Base-by-base conservation (phyloP, 2,888 invertebrate genomes). In the Spilosoma lubricipeda region DNA sequence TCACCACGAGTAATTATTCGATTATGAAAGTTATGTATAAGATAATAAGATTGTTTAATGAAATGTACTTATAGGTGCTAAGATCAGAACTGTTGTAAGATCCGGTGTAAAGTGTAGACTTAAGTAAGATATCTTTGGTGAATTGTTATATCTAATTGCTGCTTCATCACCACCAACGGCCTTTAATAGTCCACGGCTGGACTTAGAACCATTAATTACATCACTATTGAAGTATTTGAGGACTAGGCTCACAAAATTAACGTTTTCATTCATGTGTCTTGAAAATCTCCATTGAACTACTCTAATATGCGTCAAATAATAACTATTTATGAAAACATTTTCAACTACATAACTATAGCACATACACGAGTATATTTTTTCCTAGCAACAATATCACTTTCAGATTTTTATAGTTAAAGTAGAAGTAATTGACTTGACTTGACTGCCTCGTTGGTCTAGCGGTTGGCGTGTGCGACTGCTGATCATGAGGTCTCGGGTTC, bases 1-100 rank as follows among this genome's bases (percentile, higher is more conserved):
- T 71, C 73, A 76, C 76, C 79, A 82, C 80, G 82, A 78, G 73
- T 85, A 77, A 82, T 81, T 78, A 70, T 67, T 73, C 72, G 63
- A 59, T 81, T 78, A 79, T 76, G 75, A 83, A 76, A 75, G 70
- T 69, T 74, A 69, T 71, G 68, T 64, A 67, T 72, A 59, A 67
- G 64, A 71, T 1, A 39, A 39, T 45, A n/a, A 64, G 7, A 13
- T 36, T 48, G 63, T 63, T 63, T 13, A 63, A 30, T 30, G 63
- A 30, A 63, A 63, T 15, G 20, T n/a, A 27, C 27, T 20, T 15
- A 64, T 45, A 36, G 33, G 13, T 27, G 2, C 63, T 63, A 13
- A 30, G 5, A 63, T 30, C 15, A 15, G 27, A 30, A 30, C 30
- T 63, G 63, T 15, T 18, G 18, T 63, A 30, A 63, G 18, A 63